phyloP scores from a whole-genome alignment of 2,113 vertebrate species.

The Zosterops hypoxanthus region DNA sequence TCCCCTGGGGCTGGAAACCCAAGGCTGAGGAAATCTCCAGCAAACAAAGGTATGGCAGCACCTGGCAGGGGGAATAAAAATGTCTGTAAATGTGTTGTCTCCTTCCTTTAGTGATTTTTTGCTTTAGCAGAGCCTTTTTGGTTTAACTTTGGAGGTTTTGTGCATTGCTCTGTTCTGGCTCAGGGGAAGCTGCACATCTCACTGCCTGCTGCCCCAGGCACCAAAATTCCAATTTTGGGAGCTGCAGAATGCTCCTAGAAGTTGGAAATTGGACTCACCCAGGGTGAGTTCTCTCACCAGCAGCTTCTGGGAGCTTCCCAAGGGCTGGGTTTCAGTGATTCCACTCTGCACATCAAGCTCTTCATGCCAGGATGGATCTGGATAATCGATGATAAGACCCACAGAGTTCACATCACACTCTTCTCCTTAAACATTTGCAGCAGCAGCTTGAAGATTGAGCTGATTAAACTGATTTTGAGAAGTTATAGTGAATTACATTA shows the following conservation, averaged over 20 bases:
- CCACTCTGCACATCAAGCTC: background rate
- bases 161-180: fast-evolving
- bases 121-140: background rate
- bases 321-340: fast-evolving
- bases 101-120: background rate
- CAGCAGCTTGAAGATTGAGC: background rate
- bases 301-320: background rate
- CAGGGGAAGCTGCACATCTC: background rate
- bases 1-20: slow-evolving; percentile 91
- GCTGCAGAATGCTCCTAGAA: background rate
- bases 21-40: slow-evolving; percentile 93
- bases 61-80: background rate
- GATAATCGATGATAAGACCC: fast-evolving
- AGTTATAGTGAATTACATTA: background rate
- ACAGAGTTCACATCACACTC: no score
- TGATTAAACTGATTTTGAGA: background rate
- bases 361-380: background rate
- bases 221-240: fast-evolving
- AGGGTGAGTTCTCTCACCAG: background rate
- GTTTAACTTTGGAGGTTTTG: background rate
- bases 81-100: background rate
- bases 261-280: fast-evolving
- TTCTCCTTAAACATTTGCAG: background rate
- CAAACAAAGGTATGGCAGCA: slow-evolving; percentile 87
- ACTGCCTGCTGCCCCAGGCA: background rate